Evolutionary conservation across 2,888 invertebrate species (phyloP).

Genomic region (Acronicta leporina): DNA sequence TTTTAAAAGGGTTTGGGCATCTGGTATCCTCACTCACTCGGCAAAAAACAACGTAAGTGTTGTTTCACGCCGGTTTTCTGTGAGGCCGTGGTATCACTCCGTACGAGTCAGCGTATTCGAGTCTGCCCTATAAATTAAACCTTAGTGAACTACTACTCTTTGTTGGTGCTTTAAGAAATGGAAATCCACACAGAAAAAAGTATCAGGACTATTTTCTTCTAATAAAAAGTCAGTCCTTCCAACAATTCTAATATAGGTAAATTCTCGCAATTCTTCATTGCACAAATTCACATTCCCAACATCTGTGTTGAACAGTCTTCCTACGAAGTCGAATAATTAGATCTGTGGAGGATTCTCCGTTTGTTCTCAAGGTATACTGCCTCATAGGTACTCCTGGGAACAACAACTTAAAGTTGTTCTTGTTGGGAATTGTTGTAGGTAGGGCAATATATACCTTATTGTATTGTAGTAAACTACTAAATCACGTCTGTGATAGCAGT

Average conservation of each 20-base stretch:
- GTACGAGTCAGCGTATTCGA: no score
- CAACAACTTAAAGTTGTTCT: neutral
- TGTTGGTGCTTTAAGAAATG: no score
- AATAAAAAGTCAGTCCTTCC: neutral
- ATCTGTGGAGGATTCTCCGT: neutral
- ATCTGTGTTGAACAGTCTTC: neutral
- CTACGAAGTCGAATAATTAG: conserved; percentile 2
- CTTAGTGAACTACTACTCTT: no score
- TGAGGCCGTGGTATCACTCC: no score
- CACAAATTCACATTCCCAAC: neutral
- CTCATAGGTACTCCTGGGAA: neutral
- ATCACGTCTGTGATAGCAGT: neutral
- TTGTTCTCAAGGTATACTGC: neutral
- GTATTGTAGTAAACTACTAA: neutral
- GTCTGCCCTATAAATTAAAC: no score
- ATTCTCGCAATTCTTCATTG: neutral
- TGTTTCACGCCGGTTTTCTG: no score
- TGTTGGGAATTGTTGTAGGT: neutral
- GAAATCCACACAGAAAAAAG: no score
- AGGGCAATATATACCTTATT: conserved; percentile 1
- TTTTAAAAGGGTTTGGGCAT: no score
- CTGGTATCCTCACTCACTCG: no score
- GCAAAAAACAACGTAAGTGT: no score
- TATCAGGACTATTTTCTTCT: no score
- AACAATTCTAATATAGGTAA: no score